A percentile compares a stretch with the other conserved stretches of the same genome.
Conservation (phyloP, 2,113 vertebrate species). For the Trichomycterus rosablanca region DNA sequence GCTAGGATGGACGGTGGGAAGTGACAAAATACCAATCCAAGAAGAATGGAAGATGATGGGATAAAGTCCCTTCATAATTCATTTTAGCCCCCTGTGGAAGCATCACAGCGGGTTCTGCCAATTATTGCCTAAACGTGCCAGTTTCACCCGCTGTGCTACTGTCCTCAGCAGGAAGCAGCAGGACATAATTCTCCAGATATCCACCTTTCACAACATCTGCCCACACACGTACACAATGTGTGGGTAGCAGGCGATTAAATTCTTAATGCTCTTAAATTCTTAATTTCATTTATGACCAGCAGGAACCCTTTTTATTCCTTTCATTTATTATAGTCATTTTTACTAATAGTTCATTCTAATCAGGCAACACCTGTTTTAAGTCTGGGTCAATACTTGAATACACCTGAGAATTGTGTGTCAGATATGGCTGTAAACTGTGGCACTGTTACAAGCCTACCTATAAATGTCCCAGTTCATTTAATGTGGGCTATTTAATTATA, state of each 20-base stretch:
- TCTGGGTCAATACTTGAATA: too few species aligned
- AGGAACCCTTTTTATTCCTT: too few species aligned
- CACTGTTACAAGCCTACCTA: too few species aligned
- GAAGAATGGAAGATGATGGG: not conserved
- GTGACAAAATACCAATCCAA: not conserved
- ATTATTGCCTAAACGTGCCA: conserved; percentile 41
- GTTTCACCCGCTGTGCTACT: conserved; percentile 37
- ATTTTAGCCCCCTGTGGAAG: conserved; percentile 39
- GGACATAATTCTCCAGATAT: conserved; percentile 30
- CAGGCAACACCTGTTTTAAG: too few species aligned
- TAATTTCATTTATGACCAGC: not conserved
- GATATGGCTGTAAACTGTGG: too few species aligned
- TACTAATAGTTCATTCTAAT: too few species aligned
- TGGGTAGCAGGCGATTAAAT: not conserved
- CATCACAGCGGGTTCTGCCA: conserved; percentile 39
- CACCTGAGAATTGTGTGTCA: too few species aligned
- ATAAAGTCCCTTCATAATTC: conserved; percentile 46
- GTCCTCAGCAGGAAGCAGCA: conserved; percentile 33
- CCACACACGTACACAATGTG: not conserved
- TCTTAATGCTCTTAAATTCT: conserved; percentile 4
- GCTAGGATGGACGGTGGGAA: not conserved
- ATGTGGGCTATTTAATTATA: too few species aligned
- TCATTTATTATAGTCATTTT: too few species aligned
- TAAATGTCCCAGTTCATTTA: too few species aligned
- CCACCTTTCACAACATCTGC: not conserved